These are phyloP conservation scores for Drosophila formosana DNA, from an alignment of 2,888 invertebrate species.

Conservation along the genomic window DNA sequence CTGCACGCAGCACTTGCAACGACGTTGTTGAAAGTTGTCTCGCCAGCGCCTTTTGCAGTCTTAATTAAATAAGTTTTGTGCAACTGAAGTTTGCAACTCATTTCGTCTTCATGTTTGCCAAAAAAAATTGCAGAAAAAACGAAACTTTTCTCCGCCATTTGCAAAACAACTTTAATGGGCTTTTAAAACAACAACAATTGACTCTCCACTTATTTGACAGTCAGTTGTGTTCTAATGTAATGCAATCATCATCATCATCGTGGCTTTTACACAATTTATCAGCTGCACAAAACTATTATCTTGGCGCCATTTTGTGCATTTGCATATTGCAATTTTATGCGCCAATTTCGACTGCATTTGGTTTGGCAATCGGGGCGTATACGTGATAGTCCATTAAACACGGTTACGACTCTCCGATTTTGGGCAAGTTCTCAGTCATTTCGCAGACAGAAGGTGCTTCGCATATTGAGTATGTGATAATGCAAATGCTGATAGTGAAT, in stretches of 20 bases:
- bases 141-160: slow-evolving; percentile 26
- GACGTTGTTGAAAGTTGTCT: slow-evolving; percentile 31
- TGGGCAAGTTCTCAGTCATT: background rate
- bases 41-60: slow-evolving; percentile 56
- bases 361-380: slow-evolving; percentile 45
- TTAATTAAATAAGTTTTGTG: slow-evolving; percentile 79
- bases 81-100: slow-evolving; percentile 46
- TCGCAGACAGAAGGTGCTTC: background rate
- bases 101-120: slow-evolving; percentile 52
- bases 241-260: slow-evolving; percentile 25
- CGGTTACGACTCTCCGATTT: background rate
- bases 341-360: slow-evolving; percentile 43
- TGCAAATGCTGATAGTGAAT: background rate
- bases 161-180: slow-evolving; percentile 65
- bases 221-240: slow-evolving; percentile 41
- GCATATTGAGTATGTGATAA: slow-evolving; percentile 1
- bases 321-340: slow-evolving; percentile 49
- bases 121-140: slow-evolving; percentile 11
- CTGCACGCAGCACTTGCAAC: slow-evolving; percentile 6
- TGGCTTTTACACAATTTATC: slow-evolving; percentile 51
- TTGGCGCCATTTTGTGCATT: slow-evolving; percentile 46
- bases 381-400: slow-evolving; percentile 1
- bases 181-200: slow-evolving; percentile 42
- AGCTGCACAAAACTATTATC: slow-evolving; percentile 36
- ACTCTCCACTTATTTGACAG: slow-evolving; percentile 17